Percentiles rank a stretch among this genome's conserved stretches.
Evolutionary conservation across 2,113 vertebrate genomes (phyloP).

Genomic region (Dolichotis patagonum): DNA sequence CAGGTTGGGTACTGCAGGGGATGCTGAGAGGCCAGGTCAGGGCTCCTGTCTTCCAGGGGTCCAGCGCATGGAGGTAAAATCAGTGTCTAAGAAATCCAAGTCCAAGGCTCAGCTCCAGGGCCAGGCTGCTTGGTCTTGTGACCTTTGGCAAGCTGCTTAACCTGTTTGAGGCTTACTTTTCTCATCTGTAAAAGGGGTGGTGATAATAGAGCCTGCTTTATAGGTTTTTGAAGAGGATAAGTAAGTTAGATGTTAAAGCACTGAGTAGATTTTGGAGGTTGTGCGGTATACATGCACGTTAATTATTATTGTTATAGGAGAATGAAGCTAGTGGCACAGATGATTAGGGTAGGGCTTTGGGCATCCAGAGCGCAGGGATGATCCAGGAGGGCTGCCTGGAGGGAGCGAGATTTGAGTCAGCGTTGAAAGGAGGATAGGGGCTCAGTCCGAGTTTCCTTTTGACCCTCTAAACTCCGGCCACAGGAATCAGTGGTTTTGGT

Average conservation of each 20-base stretch:
- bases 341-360: background rate
- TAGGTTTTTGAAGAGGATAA: background rate
- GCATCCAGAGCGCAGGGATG: background rate
- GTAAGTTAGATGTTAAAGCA: background rate
- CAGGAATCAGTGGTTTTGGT: slow-evolving; percentile 14
- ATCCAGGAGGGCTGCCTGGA: slow-evolving; percentile 55
- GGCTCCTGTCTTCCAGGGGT: background rate
- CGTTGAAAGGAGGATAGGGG: background rate
- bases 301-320: background rate
- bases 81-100: background rate
- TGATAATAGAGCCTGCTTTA: background rate
- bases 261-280: background rate
- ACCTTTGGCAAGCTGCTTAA: slow-evolving; percentile 20
- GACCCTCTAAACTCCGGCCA: background rate
- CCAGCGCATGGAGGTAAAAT: background rate
- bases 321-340: background rate
- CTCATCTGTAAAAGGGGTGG: background rate
- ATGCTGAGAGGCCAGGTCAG: background rate
- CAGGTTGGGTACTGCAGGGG: background rate
- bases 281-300: background rate
- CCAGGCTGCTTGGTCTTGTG: background rate
- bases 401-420: slow-evolving; percentile 19
- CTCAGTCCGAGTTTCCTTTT: slow-evolving; percentile 39
- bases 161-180: background rate
- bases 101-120: background rate